These are phyloP conservation scores for Furcifer pardalis DNA, from an alignment of 2,797 vertebrate genomes.

Conservation along the genomic window DNA sequence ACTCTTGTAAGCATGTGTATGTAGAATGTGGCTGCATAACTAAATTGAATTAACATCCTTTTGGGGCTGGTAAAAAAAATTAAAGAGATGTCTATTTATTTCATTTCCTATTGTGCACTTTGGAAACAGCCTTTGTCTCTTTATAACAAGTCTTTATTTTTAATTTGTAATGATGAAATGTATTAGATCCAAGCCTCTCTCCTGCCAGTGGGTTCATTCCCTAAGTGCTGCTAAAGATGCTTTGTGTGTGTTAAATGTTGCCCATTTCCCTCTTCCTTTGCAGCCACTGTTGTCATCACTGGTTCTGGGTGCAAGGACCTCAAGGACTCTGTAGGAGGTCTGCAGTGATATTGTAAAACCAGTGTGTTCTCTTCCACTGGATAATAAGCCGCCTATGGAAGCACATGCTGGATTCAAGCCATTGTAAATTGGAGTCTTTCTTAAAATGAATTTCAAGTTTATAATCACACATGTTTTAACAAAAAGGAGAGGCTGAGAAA, in stretches of 20 bases:
- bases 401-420: neutral
- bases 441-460: constrained; percentile 1
- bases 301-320: neutral
- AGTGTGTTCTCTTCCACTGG: too few relatives aligned
- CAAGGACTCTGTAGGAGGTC: neutral
- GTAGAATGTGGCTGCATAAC: constrained; percentile 36
- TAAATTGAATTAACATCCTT: neutral
- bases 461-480: neutral
- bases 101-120: neutral
- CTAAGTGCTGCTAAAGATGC: neutral
- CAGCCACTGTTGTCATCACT: neutral
- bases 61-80: constrained; percentile 15
- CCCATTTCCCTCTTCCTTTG: neutral
- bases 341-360: neutral
- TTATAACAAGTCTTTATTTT: constrained; percentile 7
- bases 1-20: constrained; percentile 56
- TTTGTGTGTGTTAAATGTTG: neutral
- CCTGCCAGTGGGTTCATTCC: neutral
- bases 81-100: constrained; percentile 45
- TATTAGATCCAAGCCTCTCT: neutral
- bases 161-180: neutral
- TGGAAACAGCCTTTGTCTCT: neutral
- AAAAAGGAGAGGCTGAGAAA: neutral
- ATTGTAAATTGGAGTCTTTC: constrained; percentile 19
- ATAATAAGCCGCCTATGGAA: too few relatives aligned